A percentile compares a stretch with the other conserved stretches of the same genome.
Conservation (phyloP, 2,888 invertebrate genomes). For the Drosophila mimetica region DNA sequence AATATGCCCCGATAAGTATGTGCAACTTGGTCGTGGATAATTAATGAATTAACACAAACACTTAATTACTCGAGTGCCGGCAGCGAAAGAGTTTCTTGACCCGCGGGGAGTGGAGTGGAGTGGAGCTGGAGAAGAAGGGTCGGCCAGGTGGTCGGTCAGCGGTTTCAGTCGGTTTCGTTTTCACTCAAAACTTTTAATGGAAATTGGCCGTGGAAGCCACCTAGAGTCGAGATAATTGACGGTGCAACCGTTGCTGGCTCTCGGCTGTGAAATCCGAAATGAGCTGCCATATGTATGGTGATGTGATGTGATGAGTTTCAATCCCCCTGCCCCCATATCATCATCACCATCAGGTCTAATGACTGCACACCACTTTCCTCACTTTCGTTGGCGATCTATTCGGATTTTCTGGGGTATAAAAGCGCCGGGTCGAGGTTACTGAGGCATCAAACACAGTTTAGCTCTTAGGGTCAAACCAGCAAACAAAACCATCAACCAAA, state of each 20-base stretch:
- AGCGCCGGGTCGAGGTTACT: constrained; percentile 43
- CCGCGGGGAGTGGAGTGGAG: constrained; percentile 45
- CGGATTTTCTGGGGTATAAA: constrained; percentile 56
- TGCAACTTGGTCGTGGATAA: constrained; percentile 53
- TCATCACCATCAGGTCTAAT: constrained; percentile 62
- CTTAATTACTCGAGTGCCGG: constrained; percentile 69
- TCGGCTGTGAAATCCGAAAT: constrained; percentile 40
- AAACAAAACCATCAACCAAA: constrained; percentile 39
- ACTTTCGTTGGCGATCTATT: constrained; percentile 59
- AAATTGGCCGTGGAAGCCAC: constrained; percentile 45
- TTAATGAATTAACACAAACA: constrained; percentile 80
- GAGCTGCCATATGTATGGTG: constrained; percentile 20
- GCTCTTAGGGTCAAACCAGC: constrained; percentile 72
- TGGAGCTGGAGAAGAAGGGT: constrained; percentile 21
- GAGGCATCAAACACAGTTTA: constrained; percentile 70
- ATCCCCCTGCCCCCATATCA: constrained; percentile 27
- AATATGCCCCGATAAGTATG: constrained; percentile 5
- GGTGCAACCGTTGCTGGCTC: constrained; percentile 68
- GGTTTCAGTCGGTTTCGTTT: constrained; percentile 29
- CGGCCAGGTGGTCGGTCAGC: constrained; percentile 18
- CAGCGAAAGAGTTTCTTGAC: constrained; percentile 59
- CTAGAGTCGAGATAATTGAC: constrained; percentile 67
- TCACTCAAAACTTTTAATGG: constrained; percentile 50
- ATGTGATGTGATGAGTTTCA: constrained; percentile 40
- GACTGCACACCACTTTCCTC: constrained; percentile 50